Conservation (phyloP, 2,113 vertebrate species). For the Sula dactylatra region DNA sequence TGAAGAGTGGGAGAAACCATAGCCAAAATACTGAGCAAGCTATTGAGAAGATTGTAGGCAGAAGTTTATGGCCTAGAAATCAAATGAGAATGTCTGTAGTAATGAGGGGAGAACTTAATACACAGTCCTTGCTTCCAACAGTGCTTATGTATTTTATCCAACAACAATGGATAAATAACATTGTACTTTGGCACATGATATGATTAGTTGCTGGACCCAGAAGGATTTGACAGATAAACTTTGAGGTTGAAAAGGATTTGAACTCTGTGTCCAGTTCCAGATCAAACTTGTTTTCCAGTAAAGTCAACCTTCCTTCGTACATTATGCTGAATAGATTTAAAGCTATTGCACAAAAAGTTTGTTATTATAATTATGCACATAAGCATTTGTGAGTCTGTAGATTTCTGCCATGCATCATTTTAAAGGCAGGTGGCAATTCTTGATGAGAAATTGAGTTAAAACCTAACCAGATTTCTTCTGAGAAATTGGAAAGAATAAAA, state of each 20-base stretch:
- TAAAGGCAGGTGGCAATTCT: slow-evolving; percentile 13
- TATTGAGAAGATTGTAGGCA: not conserved
- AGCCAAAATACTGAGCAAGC: not conserved
- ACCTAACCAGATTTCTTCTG: slow-evolving; percentile 2
- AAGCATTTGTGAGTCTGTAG: not conserved
- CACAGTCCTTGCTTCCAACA: not conserved
- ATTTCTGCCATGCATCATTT: not conserved
- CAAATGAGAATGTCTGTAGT: not conserved
- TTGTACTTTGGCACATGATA: not conserved
- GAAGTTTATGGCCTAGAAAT: not conserved
- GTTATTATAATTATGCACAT: not conserved
- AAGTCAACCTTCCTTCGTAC: not conserved
- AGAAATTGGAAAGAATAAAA: not conserved
- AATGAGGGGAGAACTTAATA: not conserved
- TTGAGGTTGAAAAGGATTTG: not conserved
- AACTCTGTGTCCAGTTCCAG: not conserved
- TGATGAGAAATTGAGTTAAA: slow-evolving; percentile 30
- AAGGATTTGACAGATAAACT: not conserved
- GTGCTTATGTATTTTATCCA: not conserved
- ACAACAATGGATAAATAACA: not conserved
- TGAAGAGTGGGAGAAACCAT: rapidly evolving
- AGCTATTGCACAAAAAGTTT: not conserved
- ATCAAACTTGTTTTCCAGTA: not conserved
- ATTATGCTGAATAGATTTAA: not conserved
- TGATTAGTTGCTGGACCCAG: not conserved